Conservation (phyloP, 2,888 invertebrate species). For the Troilus luridus region DNA sequence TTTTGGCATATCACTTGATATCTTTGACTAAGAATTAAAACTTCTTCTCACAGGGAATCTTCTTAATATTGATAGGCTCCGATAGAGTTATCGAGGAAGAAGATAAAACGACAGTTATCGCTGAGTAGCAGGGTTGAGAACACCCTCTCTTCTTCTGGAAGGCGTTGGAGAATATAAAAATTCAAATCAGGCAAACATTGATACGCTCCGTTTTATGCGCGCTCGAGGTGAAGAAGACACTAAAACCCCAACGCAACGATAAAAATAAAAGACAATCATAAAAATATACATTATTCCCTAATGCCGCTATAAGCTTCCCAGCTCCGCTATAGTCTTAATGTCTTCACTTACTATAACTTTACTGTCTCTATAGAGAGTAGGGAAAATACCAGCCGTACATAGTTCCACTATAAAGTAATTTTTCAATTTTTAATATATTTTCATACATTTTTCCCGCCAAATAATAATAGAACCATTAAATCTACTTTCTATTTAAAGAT, state of each 20-base stretch:
- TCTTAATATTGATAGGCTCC: background rate
- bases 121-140: background rate
- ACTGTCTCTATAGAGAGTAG: background rate
- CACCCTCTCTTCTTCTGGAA: background rate
- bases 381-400: background rate
- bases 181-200: slow-evolving; percentile 30
- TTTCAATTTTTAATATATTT: too few species aligned
- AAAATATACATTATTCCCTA: slow-evolving; percentile 1
- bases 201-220: background rate
- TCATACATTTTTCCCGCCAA: too few species aligned
- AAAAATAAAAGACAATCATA: slow-evolving; percentile 25
- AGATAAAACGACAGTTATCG: background rate
- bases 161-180: background rate
- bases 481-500: too few species aligned
- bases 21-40: too few species aligned
- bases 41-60: too few species aligned
- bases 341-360: slow-evolving; percentile 14
- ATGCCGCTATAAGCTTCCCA: background rate
- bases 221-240: background rate
- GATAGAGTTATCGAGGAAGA: background rate
- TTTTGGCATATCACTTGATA: too few species aligned
- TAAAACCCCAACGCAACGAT: slow-evolving; percentile 7
- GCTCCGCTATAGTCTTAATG: background rate
- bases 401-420: background rate
- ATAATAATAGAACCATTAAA: too few species aligned